These are phyloP conservation scores for Eupithecia vulgata DNA, from an alignment of 2,888 invertebrate species.

Conservation along the genomic window DNA sequence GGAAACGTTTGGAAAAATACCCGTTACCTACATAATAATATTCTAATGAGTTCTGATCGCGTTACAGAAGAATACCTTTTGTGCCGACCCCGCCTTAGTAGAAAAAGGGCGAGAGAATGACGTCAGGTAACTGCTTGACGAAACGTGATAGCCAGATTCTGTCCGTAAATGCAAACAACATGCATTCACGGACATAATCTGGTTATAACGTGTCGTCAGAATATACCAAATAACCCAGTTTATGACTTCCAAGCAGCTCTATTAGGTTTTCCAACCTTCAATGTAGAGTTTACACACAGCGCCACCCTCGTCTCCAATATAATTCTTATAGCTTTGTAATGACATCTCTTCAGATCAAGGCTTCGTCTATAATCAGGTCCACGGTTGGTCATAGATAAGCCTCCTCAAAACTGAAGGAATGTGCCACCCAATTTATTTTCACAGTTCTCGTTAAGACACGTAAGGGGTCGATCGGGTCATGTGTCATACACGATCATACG, in stretches of 20 bases:
- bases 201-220: background rate
- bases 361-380: background rate
- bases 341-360: background rate
- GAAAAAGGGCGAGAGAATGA: no score
- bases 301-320: background rate
- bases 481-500: background rate
- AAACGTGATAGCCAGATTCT: no score
- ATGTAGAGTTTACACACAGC: background rate
- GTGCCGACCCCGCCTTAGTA: no score
- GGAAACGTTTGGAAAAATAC: background rate
- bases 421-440: background rate
- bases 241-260: background rate
- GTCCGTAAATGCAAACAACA: no score
- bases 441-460: background rate
- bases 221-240: background rate
- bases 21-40: background rate
- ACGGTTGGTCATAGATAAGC: background rate
- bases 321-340: background rate
- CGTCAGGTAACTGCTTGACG: no score
- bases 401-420: background rate
- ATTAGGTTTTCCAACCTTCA: background rate
- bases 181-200: background rate
- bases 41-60: background rate
- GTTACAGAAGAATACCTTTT: no score
- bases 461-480: background rate